Conservation (phyloP, 2,888 invertebrate species). For the Rhabditophanes sp. region DNA sequence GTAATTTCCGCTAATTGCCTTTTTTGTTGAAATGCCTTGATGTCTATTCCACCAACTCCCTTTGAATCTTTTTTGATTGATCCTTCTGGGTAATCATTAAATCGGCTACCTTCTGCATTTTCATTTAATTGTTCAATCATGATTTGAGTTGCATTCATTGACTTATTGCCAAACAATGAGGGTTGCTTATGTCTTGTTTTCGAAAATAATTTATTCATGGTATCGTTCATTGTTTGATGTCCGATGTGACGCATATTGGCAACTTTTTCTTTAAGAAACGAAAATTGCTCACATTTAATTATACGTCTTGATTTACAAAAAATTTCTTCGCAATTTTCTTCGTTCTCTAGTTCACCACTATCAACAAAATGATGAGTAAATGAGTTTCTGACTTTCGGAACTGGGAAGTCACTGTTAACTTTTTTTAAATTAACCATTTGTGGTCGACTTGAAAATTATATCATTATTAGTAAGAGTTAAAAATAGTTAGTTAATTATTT, state of each 20-base stretch:
- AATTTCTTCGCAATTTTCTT: conserved; percentile 46
- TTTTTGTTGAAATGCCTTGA: conserved; percentile 69
- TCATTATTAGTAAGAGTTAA: too few relatives aligned
- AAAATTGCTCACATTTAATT: conserved; percentile 4
- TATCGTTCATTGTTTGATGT: conserved; percentile 1
- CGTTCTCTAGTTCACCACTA: conserved; percentile 57
- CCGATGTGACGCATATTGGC: background rate
- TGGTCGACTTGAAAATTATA: too few relatives aligned
- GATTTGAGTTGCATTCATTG: too few relatives aligned
- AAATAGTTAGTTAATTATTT: too few relatives aligned
- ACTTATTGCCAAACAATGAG: conserved; percentile 3
- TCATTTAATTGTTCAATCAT: conserved; percentile 2
- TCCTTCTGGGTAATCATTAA: background rate
- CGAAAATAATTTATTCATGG: conserved; percentile 1
- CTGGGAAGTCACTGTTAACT: conserved; percentile 61
- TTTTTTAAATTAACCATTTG: conserved; percentile 51
- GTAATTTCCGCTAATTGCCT: conserved; percentile 87
- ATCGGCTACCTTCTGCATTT: background rate
- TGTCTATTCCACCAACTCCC: conserved; percentile 41
- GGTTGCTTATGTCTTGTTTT: background rate
- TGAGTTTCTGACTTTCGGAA: conserved; percentile 69
- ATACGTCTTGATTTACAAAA: conserved; percentile 2
- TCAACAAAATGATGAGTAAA: conserved; percentile 95
- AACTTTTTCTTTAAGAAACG: conserved; percentile 3
- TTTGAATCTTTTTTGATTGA: conserved; percentile 12